Percentiles rank a stretch among this genome's conserved stretches.
Conservation (phyloP, 30 jellyfish, hydroid and myxozoan species). For the Chrysaora quinquecirrha region DNA sequence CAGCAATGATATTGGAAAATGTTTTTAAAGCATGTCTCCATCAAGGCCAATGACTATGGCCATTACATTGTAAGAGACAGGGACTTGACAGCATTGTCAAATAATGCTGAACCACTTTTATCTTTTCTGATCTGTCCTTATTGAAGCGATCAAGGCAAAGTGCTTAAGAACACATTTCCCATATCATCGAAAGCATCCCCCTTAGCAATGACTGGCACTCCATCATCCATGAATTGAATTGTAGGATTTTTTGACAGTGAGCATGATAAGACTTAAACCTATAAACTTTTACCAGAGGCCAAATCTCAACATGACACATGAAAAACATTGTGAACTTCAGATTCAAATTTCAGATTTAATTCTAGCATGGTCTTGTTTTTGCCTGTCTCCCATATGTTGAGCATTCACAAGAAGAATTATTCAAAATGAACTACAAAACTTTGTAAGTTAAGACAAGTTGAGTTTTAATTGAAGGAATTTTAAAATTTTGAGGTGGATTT, state of each 20-base stretch:
- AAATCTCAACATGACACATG: not conserved
- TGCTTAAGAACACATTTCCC: not conserved
- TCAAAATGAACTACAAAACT: slow-evolving; percentile 31
- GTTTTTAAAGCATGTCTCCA: not conserved
- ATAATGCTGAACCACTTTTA: no score
- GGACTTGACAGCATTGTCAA: no score
- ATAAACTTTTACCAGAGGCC: not conserved
- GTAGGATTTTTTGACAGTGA: not conserved
- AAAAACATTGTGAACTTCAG: no score
- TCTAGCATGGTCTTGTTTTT: slow-evolving; percentile 43
- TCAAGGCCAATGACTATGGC: not conserved
- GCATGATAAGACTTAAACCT: not conserved
- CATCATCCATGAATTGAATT: not conserved
- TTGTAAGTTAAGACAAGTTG: slow-evolving; percentile 53
- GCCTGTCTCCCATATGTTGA: slow-evolving; percentile 62
- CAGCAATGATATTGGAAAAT: not conserved
- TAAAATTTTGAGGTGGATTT: no score
- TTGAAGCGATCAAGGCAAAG: no score
- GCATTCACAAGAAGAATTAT: not conserved
- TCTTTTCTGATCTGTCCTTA: no score
- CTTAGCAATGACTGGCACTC: not conserved
- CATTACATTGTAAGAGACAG: no score
- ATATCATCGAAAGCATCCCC: not conserved
- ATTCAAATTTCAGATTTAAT: not conserved
- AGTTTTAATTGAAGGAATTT: no score